phyloP scores from a whole-genome alignment of 1,140 invertebrate species.

The Aplysia californica region DNA sequence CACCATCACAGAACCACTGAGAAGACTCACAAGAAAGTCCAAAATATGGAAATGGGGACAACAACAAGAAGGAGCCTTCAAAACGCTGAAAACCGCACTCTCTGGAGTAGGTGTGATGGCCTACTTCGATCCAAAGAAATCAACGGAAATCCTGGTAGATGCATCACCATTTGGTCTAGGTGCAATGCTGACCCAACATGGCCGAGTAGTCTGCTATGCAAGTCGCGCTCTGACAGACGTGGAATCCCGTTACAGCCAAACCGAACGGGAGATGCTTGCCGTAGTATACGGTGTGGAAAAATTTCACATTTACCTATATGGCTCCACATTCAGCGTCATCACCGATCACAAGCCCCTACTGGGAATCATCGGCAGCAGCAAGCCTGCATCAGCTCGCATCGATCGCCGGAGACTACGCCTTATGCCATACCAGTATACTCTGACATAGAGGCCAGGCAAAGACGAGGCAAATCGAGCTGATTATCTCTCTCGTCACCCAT shows the following conservation, averaged over 20 bases:
- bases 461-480: background rate
- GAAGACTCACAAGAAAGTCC: constrained; percentile 13
- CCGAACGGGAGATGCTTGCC: background rate
- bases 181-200: constrained; percentile 31
- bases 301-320: background rate
- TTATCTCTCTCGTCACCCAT: background rate
- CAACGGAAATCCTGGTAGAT: constrained; percentile 30
- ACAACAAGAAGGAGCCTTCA: constrained; percentile 26
- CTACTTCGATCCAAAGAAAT: constrained; percentile 12
- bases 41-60: constrained; percentile 7
- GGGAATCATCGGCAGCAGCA: background rate
- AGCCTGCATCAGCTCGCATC: background rate
- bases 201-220: constrained; percentile 32
- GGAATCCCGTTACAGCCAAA: background rate
- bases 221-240: constrained; percentile 34
- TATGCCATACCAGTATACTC: no score
- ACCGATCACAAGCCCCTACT: background rate
- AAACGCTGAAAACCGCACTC: constrained; percentile 31
- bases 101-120: background rate
- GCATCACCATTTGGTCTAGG: constrained; percentile 31
- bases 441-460: background rate
- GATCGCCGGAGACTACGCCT: background rate
- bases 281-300: background rate
- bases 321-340: background rate
- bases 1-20: constrained; percentile 32